These are phyloP conservation scores for Myrmecobius fasciatus DNA, from an alignment of 2,113 vertebrate species.

Conservation along the genomic window DNA sequence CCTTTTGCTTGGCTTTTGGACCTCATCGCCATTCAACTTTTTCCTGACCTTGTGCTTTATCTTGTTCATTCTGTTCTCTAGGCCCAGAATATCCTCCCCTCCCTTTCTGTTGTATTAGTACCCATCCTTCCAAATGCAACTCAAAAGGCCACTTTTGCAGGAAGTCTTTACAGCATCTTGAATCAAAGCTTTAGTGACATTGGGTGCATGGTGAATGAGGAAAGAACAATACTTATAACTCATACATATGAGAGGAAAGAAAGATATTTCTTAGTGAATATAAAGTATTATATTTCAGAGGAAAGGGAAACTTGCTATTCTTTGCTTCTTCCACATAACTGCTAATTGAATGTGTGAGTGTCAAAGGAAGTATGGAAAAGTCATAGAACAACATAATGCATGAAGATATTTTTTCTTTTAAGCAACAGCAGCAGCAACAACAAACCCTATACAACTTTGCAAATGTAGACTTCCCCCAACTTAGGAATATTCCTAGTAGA, in stretches of 20 bases:
- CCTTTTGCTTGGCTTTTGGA: neutral
- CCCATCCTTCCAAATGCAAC: neutral
- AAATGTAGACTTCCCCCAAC: too few relatives aligned
- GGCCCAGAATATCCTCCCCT: neutral
- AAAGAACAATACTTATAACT: neutral
- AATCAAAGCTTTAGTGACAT: neutral
- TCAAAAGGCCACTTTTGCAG: neutral
- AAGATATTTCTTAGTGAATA: neutral
- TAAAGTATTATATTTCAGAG: neutral
- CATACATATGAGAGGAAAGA: neutral
- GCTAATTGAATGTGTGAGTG: too few relatives aligned
- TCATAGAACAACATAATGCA: neutral
- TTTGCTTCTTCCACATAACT: neutral
- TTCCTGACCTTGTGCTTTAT: neutral
- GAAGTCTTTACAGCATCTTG: neutral
- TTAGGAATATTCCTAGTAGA: too few relatives aligned
- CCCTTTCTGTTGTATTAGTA: neutral
- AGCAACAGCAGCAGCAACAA: neutral
- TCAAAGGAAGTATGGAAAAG: neutral
- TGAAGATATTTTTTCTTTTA: neutral
- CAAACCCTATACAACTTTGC: too few relatives aligned
- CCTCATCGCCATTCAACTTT: neutral
- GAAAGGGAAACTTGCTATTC: neutral
- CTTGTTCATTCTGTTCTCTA: neutral
- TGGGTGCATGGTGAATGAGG: neutral